Conservation (phyloP, 2,113 vertebrate species). For the Actinemys pallida region DNA sequence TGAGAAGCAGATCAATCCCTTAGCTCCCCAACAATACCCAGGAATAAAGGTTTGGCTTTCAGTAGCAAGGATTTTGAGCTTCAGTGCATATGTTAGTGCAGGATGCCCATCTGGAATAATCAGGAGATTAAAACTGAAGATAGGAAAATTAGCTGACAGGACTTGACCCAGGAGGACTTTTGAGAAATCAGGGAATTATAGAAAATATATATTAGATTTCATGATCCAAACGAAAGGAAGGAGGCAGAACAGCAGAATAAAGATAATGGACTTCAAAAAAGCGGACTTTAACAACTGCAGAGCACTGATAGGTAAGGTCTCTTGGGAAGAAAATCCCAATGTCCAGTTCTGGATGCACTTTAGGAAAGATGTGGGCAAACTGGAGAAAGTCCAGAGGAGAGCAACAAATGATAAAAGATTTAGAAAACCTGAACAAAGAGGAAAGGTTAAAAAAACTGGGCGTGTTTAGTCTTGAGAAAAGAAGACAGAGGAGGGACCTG, state of each 20-base stretch:
- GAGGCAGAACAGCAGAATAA: background rate
- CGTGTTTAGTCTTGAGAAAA: no score
- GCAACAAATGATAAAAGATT: no score
- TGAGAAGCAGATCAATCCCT: background rate
- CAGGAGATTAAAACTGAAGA: constrained; percentile 23
- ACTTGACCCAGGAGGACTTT: constrained; percentile 57
- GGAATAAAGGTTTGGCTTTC: background rate
- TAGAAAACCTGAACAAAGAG: no score
- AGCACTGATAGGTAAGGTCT: background rate
- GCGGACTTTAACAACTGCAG: background rate
- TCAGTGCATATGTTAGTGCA: background rate
- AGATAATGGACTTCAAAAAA: background rate
- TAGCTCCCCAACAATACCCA: background rate
- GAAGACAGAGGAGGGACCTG: no score
- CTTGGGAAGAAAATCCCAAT: background rate
- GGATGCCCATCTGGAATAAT: background rate
- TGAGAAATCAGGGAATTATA: constrained; percentile 63
- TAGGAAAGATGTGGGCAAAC: no score
- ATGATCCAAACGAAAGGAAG: background rate
- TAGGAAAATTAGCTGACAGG: constrained; percentile 36
- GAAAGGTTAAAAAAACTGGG: no score
- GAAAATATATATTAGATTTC: background rate
- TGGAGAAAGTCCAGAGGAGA: no score
- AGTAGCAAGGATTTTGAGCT: background rate
- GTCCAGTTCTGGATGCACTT: no score